phyloP scores from a whole-genome alignment of 2,113 vertebrate species.

The Strix aluco region DNA sequence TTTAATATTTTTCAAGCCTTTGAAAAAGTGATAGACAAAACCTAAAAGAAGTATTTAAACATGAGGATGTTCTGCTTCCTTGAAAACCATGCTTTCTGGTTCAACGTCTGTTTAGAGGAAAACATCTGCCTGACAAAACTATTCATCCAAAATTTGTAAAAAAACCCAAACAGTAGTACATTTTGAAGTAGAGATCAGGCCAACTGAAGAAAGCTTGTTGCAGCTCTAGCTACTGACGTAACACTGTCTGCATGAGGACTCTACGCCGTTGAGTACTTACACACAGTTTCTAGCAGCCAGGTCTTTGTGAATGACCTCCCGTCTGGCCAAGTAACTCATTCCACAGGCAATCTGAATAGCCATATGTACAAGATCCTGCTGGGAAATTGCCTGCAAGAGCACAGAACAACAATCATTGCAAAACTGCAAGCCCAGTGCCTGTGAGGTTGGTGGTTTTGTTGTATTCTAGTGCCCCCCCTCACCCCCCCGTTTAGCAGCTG shows the following conservation, averaged over 20 bases:
- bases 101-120: neutral
- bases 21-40: neutral
- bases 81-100: neutral
- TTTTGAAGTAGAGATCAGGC: neutral
- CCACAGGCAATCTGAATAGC: constrained; percentile 98
- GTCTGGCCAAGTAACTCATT: constrained; percentile 96
- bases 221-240: neutral
- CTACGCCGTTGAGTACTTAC: constrained; percentile 77
- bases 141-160: neutral
- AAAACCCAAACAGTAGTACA: accelerated
- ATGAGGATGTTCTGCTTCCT: neutral
- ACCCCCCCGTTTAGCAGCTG: neutral
- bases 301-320: constrained; percentile 99
- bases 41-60: neutral
- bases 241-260: accelerated
- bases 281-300: constrained; percentile 97
- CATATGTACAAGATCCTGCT: constrained; percentile 98
- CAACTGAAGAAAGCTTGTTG: neutral
- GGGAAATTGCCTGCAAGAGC: constrained; percentile 89
- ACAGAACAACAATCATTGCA: neutral
- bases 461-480: neutral
- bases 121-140: neutral
- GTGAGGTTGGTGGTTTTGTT: neutral
- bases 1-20: neutral
- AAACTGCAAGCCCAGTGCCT: neutral